Conservation (phyloP, 2,113 vertebrate genomes). For the Spea bombifrons region DNA sequence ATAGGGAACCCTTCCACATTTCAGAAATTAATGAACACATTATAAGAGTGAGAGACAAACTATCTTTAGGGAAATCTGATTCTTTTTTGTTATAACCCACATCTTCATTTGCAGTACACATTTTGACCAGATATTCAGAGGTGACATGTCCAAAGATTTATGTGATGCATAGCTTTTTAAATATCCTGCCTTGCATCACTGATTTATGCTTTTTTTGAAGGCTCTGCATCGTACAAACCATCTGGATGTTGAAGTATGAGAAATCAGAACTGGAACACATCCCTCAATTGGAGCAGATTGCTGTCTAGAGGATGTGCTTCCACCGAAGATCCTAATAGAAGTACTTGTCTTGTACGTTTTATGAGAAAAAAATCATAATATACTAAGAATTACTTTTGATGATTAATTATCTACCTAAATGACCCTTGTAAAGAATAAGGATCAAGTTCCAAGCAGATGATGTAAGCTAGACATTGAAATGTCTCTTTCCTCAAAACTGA, state of each 20-base stretch:
- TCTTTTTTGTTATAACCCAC: neutral
- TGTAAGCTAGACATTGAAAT: conserved; percentile 61
- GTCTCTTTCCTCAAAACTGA: conserved; percentile 58
- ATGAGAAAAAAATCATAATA: conserved; percentile 67
- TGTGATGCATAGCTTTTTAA: conserved; percentile 22
- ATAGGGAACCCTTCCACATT: neutral
- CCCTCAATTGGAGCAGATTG: conserved; percentile 56
- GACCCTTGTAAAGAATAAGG: conserved; percentile 53
- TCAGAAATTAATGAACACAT: neutral
- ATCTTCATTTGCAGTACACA: conserved; percentile 1
- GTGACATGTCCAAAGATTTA: conserved; percentile 15
- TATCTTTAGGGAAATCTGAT: neutral
- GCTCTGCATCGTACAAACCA: conserved; percentile 42
- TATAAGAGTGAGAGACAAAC: neutral
- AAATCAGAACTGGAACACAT: conserved; percentile 46
- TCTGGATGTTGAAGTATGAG: conserved; percentile 50
- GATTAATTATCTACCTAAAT: conserved; percentile 55
- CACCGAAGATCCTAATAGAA: conserved; percentile 44
- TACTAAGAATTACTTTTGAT: conserved; percentile 60
- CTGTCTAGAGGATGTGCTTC: conserved; percentile 57
- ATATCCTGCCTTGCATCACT: conserved; percentile 38
- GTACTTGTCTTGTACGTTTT: conserved; percentile 62
- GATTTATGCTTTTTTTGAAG: conserved; percentile 32
- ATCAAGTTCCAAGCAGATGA: conserved; percentile 67
- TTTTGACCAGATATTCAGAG: conserved; percentile 13